A percentile compares a stretch with the other conserved stretches of the same genome.
Conservation (phyloP, 2,797 vertebrate genomes). For the Austrolebias charrua region DNA sequence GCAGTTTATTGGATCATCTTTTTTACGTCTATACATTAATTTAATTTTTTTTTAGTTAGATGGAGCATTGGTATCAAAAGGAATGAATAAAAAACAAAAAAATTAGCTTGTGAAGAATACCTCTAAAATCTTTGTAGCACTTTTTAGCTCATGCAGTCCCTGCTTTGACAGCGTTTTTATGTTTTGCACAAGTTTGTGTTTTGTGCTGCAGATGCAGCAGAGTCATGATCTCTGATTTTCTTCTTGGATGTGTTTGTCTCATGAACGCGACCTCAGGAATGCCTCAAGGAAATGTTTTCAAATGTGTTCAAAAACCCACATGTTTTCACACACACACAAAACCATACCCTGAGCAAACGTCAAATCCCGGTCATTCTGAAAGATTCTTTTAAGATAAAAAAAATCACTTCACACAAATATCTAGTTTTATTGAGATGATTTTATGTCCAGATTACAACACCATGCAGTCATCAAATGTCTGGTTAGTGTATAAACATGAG, state of each 20-base stretch:
- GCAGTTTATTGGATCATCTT: slow-evolving; percentile 4
- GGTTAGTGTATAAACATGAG: background rate
- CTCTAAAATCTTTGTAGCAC: slow-evolving; percentile 43
- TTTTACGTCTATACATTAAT: slow-evolving; percentile 8
- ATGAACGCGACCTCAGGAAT: background rate
- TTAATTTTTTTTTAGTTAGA: background rate
- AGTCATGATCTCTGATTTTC: background rate
- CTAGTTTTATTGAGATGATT: too few species aligned
- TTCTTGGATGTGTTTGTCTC: background rate
- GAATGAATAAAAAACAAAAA: background rate
- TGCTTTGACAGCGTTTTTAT: slow-evolving; percentile 20
- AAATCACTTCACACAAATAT: too few species aligned
- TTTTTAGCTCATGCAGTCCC: slow-evolving; percentile 26
- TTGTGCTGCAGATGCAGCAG: background rate
- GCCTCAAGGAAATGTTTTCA: background rate
- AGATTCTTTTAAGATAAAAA: too few species aligned
- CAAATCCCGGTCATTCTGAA: too few species aligned
- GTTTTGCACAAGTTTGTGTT: slow-evolving; percentile 2
- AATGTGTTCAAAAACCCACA: background rate
- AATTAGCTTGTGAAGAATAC: background rate
- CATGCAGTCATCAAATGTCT: background rate
- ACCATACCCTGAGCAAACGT: too few species aligned
- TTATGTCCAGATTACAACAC: too few species aligned
- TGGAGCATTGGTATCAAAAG: background rate
- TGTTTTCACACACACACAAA: background rate